Evolutionary conservation across 2,888 invertebrate species (phyloP), one percentile per base, ranked within the genome.

Genomic region (Drosophila kambysellisi): DNA sequence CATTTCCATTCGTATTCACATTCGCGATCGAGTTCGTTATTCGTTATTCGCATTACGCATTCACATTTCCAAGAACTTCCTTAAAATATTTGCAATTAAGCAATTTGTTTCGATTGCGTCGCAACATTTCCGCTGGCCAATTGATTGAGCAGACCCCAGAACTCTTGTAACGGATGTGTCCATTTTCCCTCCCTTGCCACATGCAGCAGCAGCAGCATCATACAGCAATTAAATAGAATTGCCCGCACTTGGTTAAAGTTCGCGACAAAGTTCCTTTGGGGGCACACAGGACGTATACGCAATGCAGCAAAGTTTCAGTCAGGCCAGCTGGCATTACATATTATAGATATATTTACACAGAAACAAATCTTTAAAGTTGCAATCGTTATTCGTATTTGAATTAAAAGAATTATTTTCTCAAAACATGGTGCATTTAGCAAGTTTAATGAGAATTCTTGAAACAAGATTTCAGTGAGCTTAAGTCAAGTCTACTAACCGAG

Each of bases 71-170:
- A 71, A 79, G 82, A 79, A 79, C 79, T 80, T 80, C 74, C 41
- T 73, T 74, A 62, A 76, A 80, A 76, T 75, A 80, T 81, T 86
- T 81, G 84, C 82, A 87, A 87, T 87, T 88, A 88, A 82, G 87
- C 82, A 88, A 88, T 88, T 85, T 88, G 86, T 78, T 72, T 78
- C 75, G 53, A 56, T 64, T 69, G 71, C 71, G 63, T 65, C 77
- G 75, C 75, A 82, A 85, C 88, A 85, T 83, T 85, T 85, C 85
- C 88, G 88, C 76, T 74, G 48, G 65, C 68, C 82, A 78, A 82
- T 82, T 87, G 88, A 84, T 84, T 80, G 82, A 60, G 64, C 72
- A 71, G 66, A 67, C 57, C 33, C 52, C 30, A 46, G 46, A 25
- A 25, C 46, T 58, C 70, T 67, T 69, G 79, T 50, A 76, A 66